Evolutionary conservation across 1,140 invertebrate species (phyloP).

Genomic region (Nilaparvata lugens): DNA sequence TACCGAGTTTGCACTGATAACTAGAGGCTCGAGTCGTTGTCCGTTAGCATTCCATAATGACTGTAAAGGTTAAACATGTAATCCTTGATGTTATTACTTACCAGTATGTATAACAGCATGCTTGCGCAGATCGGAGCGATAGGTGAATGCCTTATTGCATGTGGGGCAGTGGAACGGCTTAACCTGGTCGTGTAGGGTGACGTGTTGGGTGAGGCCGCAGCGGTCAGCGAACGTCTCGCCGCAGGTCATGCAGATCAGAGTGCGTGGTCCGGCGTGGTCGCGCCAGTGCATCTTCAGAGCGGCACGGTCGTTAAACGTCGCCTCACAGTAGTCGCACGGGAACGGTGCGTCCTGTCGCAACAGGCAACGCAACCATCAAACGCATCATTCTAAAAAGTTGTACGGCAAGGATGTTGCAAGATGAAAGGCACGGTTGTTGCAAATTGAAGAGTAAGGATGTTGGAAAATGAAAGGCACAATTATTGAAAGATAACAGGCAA

Average conservation of each 20-base stretch:
- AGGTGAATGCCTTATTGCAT: slow-evolving; percentile 31
- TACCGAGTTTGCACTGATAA: too few species aligned
- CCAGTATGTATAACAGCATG: slow-evolving; percentile 26
- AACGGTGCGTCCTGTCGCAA: slow-evolving; percentile 25
- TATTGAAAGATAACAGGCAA: neutral
- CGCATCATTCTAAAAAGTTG: neutral
- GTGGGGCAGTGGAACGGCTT: slow-evolving; percentile 41
- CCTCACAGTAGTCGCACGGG: slow-evolving; percentile 26
- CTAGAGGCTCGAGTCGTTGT: too few species aligned
- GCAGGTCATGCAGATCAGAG: slow-evolving; percentile 44
- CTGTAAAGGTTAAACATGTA: too few species aligned
- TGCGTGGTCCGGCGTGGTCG: slow-evolving; percentile 43
- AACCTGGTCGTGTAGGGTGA: slow-evolving; percentile 46
- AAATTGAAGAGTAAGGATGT: neutral
- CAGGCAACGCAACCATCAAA: neutral
- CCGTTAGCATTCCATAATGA: too few species aligned
- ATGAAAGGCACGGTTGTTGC: neutral
- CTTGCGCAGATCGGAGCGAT: slow-evolving; percentile 25
- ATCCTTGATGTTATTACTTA: slow-evolving; percentile 12
- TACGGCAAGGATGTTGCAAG: neutral
- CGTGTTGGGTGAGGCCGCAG: slow-evolving; percentile 42
- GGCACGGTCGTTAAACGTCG: slow-evolving; percentile 19
- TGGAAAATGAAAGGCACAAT: neutral
- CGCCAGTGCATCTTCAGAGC: slow-evolving; percentile 24
- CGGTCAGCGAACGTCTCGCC: slow-evolving; percentile 41